Evolutionary conservation across 2,113 vertebrate genomes (phyloP), one percentile per base, ranked within the genome.

Genomic region (Lepidiolamprologus cunningtoni): DNA sequence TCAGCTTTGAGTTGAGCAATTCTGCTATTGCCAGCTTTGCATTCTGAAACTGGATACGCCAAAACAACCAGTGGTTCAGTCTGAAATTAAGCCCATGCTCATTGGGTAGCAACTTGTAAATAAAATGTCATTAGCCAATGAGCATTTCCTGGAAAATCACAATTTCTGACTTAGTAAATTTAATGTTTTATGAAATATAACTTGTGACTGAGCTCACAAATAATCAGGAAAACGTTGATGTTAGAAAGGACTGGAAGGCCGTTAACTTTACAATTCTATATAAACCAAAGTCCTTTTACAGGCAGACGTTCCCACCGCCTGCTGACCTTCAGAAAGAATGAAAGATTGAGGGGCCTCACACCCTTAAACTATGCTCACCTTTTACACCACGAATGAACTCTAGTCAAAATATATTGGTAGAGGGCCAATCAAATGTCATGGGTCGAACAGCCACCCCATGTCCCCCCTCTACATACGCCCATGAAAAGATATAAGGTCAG

Each of bases 261-360:
- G 12, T 42, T 71, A 45, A 73, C 37, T 2, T 14, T 14, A 68
- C 2, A 21, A 37, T 40, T 40, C n/a, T 23, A 68, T 40, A 14
- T 21, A 68, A 40, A 21, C n/a, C 5, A 40, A 61, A 33, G 28
- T 63, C 58, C 9, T 63, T 73, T 45, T 45, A 23, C 37, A 73
- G 68, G 13, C 37, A 17, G 8, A 45, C 0, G 13, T 73, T 45
- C 13, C 5, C 37, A 14, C 33, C 0, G 8, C 21, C 4, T 73
- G 13, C 21, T 10, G 21, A 42, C 8, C 21, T 16, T 26, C 5
- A 73, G 45, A 78, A 50, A n/a, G 6, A 50, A 50, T 50, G 1
- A 28, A 50, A 7, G 23, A 2, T 28, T 28, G 6, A 76, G 42
- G 14, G 4, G 9, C 16, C 7, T 19, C 42, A 12, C 23, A 5